Evolutionary conservation across 2,113 vertebrate species (phyloP).

Genomic region (Chaetodon trifascialis): DNA sequence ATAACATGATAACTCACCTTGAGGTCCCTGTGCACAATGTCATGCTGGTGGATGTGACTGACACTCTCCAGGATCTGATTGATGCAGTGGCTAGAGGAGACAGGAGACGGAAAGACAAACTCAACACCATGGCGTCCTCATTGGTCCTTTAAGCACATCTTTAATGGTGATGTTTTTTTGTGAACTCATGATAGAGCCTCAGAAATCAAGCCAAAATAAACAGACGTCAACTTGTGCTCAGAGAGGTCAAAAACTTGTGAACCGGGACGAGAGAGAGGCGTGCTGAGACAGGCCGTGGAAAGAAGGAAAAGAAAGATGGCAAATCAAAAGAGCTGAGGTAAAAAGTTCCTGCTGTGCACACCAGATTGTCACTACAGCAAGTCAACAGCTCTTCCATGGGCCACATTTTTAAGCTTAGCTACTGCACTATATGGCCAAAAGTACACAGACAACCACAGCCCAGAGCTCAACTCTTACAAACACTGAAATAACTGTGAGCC

Average conservation of each 20-base stretch:
- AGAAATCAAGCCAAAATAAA: background rate
- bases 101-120: constrained; percentile 16
- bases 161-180: too few species aligned
- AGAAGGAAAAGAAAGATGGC: too few species aligned
- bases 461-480: background rate
- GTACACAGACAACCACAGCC: background rate
- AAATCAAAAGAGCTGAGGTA: too few species aligned
- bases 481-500: too few species aligned
- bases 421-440: background rate
- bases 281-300: background rate
- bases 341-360: too few species aligned
- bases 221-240: background rate
- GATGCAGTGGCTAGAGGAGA: constrained; percentile 94
- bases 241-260: background rate
- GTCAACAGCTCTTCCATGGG: too few species aligned
- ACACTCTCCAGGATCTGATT: constrained; percentile 99
- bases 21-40: constrained; percentile 99
- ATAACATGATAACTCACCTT: constrained; percentile 88
- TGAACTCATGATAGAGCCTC: background rate
- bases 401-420: background rate
- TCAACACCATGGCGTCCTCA: too few species aligned
- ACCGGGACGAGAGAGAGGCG: background rate
- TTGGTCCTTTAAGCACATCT: too few species aligned
- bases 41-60: constrained; percentile 99
- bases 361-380: too few species aligned